Conservation (phyloP, 1,140 invertebrate species). For the Polypedilum vanderplanki region DNA sequence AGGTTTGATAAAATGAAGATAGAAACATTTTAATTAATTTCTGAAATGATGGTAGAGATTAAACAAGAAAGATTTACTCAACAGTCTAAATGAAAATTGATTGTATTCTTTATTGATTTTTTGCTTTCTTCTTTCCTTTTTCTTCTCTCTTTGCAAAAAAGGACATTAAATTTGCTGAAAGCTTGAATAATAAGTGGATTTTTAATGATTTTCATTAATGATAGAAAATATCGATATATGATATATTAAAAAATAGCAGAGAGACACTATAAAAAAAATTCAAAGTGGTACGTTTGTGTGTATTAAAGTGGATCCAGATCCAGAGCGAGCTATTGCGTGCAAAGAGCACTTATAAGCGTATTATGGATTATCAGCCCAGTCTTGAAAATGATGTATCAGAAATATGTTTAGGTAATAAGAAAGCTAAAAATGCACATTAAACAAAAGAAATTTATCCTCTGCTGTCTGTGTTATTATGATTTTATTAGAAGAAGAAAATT, state of each 20-base stretch:
- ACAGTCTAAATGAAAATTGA: background rate
- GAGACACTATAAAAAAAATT: background rate
- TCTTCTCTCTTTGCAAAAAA: background rate
- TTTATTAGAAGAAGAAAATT: no score
- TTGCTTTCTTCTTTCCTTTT: background rate
- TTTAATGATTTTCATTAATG: background rate
- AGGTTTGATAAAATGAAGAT: background rate
- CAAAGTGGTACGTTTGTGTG: conserved; percentile 10
- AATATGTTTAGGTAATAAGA: conserved; percentile 26
- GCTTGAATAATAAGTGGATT: background rate
- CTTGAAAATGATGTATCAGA: conserved; percentile 20
- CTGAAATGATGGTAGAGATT: background rate
- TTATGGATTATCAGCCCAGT: conserved; percentile 24
- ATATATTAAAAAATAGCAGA: background rate
- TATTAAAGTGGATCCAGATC: conserved; percentile 6
- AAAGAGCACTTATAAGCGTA: background rate
- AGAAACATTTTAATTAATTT: background rate
- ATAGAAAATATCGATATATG: background rate
- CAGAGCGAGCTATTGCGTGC: background rate
- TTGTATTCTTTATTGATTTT: background rate
- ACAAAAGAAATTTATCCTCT: no score
- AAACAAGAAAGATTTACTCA: background rate
- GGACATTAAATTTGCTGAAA: background rate
- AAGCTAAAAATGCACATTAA: background rate
- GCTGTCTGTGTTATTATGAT: no score